phyloP scores from a whole-genome alignment of 2,113 vertebrate species.

The Phylloscopus trochiloides region DNA sequence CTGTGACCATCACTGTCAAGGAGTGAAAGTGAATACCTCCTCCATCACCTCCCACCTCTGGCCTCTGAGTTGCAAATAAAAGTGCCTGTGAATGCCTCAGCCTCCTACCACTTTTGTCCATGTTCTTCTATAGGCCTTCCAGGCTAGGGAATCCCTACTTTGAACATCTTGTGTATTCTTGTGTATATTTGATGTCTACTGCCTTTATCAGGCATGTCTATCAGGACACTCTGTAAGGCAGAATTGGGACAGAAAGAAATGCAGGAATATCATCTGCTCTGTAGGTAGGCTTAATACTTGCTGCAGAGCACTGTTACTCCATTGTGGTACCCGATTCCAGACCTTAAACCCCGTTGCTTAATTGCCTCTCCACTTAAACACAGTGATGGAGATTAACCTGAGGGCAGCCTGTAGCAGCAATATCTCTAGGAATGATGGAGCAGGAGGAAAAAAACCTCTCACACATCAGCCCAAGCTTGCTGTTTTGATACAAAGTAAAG shows the following conservation, averaged over 20 bases:
- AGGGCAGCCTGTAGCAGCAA: not conserved
- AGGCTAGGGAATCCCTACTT: not conserved
- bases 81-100: not conserved
- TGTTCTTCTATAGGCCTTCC: not conserved
- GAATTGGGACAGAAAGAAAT: not conserved
- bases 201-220: not conserved
- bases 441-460: not conserved
- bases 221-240: not conserved
- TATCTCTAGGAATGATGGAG: not conserved
- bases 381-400: not conserved
- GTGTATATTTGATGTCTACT: not conserved
- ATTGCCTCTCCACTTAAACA: not conserved
- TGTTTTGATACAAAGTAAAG: not conserved
- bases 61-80: not conserved
- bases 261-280: not conserved
- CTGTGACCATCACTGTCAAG: not conserved
- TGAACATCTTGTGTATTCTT: not conserved
- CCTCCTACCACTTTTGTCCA: not conserved
- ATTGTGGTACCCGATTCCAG: not conserved
- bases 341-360: not conserved
- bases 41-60: slow-evolving; percentile 16
- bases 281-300: not conserved
- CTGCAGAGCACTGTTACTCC: not conserved
- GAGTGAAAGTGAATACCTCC: slow-evolving; percentile 40
- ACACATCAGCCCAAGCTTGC: not conserved